These are phyloP conservation scores for Tetramorium bicarinatum DNA, from an alignment of 2,888 invertebrate species.

Conservation along the genomic window DNA sequence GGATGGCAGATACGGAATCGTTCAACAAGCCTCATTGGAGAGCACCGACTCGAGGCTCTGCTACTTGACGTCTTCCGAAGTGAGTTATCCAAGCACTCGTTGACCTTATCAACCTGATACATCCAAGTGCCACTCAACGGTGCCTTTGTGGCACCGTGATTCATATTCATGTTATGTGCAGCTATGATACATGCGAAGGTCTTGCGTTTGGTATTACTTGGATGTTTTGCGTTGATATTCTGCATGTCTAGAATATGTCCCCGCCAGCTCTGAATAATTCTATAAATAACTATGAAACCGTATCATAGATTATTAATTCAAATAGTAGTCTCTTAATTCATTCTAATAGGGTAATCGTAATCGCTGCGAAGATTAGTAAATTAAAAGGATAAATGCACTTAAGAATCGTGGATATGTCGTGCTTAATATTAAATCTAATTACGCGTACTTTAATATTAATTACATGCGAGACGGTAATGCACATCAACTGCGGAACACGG, in stretches of 20 bases:
- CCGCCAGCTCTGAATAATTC: conserved; percentile 13
- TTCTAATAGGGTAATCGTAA: neutral
- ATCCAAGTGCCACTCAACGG: conserved; percentile 69
- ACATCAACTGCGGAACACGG: neutral
- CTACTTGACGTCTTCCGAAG: conserved; percentile 98
- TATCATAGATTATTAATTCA: neutral
- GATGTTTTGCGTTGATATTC: conserved; percentile 27
- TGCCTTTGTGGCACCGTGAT: conserved; percentile 45
- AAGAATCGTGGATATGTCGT: conserved; percentile 7
- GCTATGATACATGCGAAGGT: conserved; percentile 19
- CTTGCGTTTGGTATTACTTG: neutral
- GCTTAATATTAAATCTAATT: conserved; percentile 50
- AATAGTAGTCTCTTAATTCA: neutral
- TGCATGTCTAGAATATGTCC: conserved; percentile 28
- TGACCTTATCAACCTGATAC: conserved; percentile 79
- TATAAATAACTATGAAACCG: neutral
- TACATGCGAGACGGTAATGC: conserved; percentile 38
- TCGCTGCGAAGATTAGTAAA: conserved; percentile 8
- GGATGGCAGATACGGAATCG: conserved; percentile 94
- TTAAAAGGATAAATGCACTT: conserved; percentile 16
- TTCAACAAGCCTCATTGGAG: conserved; percentile 97
- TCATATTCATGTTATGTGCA: conserved; percentile 51
- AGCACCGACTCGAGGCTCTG: conserved; percentile 97
- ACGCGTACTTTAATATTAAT: conserved; percentile 22
- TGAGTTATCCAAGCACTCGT: conserved; percentile 88